Conservation (phyloP, 2,113 vertebrate genomes). For the Scytalopus superciliaris region DNA sequence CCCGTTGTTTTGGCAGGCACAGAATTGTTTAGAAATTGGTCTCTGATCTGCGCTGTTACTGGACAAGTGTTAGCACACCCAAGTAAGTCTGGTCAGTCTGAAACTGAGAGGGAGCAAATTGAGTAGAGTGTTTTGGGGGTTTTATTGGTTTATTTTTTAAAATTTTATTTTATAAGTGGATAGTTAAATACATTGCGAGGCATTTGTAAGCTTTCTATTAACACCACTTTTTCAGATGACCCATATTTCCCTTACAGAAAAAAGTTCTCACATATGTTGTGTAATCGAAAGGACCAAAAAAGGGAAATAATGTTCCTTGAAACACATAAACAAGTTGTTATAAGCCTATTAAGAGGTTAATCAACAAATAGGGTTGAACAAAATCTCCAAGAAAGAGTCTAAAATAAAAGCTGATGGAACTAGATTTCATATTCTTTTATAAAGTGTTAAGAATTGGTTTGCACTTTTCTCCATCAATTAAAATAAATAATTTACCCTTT, state of each 20-base stretch:
- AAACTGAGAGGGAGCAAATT: background rate
- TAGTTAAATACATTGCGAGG: background rate
- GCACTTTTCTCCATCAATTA: background rate
- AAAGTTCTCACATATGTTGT: background rate
- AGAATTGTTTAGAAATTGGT: background rate
- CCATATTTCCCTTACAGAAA: background rate
- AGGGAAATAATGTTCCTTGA: background rate
- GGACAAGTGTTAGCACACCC: background rate
- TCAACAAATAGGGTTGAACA: background rate
- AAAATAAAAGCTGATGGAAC: background rate
- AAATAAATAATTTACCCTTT: background rate
- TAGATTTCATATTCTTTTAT: background rate
- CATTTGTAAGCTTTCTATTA: background rate
- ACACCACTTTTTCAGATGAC: background rate
- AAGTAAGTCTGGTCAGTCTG: background rate
- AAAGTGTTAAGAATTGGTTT: background rate
- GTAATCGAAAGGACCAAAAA: background rate
- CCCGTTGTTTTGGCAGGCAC: constrained; percentile 2
- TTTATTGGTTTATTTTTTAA: background rate
- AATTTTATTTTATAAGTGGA: background rate
- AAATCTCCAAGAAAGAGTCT: background rate
- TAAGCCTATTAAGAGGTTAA: background rate
- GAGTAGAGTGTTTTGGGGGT: background rate
- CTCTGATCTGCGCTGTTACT: background rate
- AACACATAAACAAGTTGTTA: background rate